phyloP scores from a whole-genome alignment of 2,888 invertebrate genomes.

The Chymomyza procnemis region DNA sequence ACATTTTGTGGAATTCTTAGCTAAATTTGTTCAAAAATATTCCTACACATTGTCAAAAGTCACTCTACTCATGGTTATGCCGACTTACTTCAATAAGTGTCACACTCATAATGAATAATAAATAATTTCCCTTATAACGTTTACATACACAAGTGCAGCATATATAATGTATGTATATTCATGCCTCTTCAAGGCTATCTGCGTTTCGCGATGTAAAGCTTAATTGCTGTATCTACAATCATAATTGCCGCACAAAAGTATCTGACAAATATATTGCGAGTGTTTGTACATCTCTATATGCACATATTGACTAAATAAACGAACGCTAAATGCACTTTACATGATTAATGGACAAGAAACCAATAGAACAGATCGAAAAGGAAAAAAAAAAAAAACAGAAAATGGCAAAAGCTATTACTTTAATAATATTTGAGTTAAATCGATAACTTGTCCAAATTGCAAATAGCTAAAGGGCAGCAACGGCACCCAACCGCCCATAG shows the following conservation, averaged over 20 bases:
- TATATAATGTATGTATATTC: not conserved
- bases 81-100: too few relatives aligned
- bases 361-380: not conserved
- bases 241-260: not conserved
- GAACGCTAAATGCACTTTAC: slow-evolving; percentile 18
- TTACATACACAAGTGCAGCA: not conserved
- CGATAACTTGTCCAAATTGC: slow-evolving; percentile 56
- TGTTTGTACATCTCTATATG: not conserved
- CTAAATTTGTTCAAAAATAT: too few relatives aligned
- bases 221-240: not conserved
- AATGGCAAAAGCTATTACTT: slow-evolving; percentile 45
- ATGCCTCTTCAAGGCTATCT: not conserved
- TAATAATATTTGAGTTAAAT: slow-evolving; percentile 62
- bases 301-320: not conserved
- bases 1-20: too few relatives aligned
- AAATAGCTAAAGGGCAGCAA: slow-evolving; percentile 38
- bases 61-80: too few relatives aligned
- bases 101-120: not conserved
- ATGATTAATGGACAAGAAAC: slow-evolving; percentile 28
- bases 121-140: not conserved
- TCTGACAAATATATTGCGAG: not conserved
- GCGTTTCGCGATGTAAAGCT: not conserved
- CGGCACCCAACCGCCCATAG: not conserved
- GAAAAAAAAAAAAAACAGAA: not conserved
- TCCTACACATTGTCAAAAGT: too few relatives aligned